Base-by-base conservation (phyloP, 2,888 invertebrate species). In the Adineta ricciae region DNA sequence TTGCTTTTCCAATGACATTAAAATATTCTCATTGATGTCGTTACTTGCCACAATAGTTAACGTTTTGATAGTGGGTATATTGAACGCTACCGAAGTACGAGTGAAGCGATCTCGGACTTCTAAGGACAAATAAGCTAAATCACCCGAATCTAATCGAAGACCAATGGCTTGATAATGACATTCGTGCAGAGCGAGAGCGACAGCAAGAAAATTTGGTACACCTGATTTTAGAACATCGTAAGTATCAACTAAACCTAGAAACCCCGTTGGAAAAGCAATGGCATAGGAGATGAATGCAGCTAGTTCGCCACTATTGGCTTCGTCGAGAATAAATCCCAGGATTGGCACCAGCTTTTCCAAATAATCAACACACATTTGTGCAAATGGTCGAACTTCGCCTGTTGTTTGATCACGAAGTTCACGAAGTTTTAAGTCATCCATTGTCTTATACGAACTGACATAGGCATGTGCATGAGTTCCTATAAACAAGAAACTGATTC, bases 381-480 rank as follows among this genome's bases (percentile, higher is more conserved):
- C 88, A 87, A 92, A 89, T 87, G 91, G 90, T 32, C 89, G 88
- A 73, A 87, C 86, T 54, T 87, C 88, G 41, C 41, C 41, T 4
- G 24, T 38, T 11, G 24, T 21, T 24, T 41, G 38, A 41, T 78
- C 78, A 41, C 11, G 2, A 41, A 78, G 24, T 24, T 41, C 78
- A 41, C 7, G 7, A 41, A 8, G 3, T 11, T 2, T 41, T 41
- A 78, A 78, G 11, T 78, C 78, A 11, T 24, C 24, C 38, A 78
- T 24, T n/a, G 4, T 8, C n/a, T 24, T 21, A 78, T 96, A 99
- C 24, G 97, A 96, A 87, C 96, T 96, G 88, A 99, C 95, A 90
- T 96, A 99, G 49, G 98, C 95, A 91, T 99, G 99, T 83, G 98
- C 98, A 91, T 98, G 97, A 64, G 98, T 99, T 82, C 99, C 99